Evolutionary conservation across 2,888 invertebrate species (phyloP), one percentile per base, ranked within the genome.

Genomic region (Augiades crinisus): DNA sequence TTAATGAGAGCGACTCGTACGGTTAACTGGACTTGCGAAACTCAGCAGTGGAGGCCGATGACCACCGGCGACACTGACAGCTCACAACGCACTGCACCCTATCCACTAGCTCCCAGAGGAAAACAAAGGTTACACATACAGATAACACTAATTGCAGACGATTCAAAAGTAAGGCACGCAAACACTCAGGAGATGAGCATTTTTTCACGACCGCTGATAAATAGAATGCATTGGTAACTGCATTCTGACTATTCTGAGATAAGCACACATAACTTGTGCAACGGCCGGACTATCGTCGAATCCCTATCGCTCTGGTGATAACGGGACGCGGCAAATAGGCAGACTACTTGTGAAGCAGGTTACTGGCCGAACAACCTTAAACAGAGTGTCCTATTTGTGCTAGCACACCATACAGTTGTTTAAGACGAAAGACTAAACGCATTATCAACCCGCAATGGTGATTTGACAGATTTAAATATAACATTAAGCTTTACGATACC

Each of bases 11-110:
- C 75, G 77, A 75, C 73, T 80, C 81, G 78, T 75, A 78, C 81
- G 77, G 80, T 70, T 86, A 87, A 85, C 88, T 81, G 88, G 85
- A 86, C 84, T 87, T 82, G 84, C 87, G 79, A 85, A 87, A 85
- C 86, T 82, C 67, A 84, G 81, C 83, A 77, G 69, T 70, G 69
- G 81, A 64, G 87, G 88, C 80, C 88, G 87, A 81, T 87, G 88
- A 89, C 88, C 88, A 87, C 68, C 53, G 65, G 67, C 71, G 72
- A 74, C 78, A 72, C 71, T 65, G 16, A 52, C 45, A 19, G 16
- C 31, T 45, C 38, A 17, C 68, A 63, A 63, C 64, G 68, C 63
- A 60, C 61, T 65, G 64, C 72, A 69, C 67, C 64, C 60, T 58
- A 59, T 60, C 59, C 62, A 72, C 73, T 65, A 65, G 67, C 67